phyloP scores from a whole-genome alignment of 2,888 invertebrate genomes.

The Hyles lineata region DNA sequence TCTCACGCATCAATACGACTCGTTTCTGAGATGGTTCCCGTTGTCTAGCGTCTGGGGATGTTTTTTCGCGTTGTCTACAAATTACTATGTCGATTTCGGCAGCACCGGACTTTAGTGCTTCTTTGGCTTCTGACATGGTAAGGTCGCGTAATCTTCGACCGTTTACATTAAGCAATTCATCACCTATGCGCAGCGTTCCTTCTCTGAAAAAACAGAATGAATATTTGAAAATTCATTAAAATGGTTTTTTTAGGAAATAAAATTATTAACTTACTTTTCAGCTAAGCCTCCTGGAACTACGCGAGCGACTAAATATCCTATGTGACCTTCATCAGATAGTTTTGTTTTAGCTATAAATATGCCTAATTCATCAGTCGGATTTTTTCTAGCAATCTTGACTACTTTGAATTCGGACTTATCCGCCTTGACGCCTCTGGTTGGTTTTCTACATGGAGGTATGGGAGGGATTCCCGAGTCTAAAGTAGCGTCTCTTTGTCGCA shows the following conservation, averaged over 20 bases:
- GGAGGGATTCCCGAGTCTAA: conserved; percentile 78
- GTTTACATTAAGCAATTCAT: conserved; percentile 90
- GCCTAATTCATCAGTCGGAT: conserved; percentile 87
- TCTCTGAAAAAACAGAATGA: conserved; percentile 76
- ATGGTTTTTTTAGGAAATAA: background rate
- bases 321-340: conserved; percentile 84
- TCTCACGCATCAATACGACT: conserved; percentile 84
- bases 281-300: conserved; percentile 89
- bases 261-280: conserved; percentile 82
- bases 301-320: conserved; percentile 89
- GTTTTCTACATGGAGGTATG: conserved; percentile 78
- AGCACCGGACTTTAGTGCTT: conserved; percentile 86
- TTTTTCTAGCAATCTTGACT: conserved; percentile 84
- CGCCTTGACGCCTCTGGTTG: conserved; percentile 59
- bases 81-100: conserved; percentile 88
- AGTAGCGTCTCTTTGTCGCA: conserved; percentile 76
- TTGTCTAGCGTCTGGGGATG: conserved; percentile 52
- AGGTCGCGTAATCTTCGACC: conserved; percentile 88
- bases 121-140: conserved; percentile 87
- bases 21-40: conserved; percentile 59
- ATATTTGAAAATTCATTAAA: background rate
- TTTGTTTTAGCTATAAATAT: conserved; percentile 89
- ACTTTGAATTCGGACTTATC: conserved; percentile 77
- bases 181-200: conserved; percentile 87
- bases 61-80: conserved; percentile 79